A percentile compares a stretch with the other conserved stretches of the same genome.
phyloP scores from a whole-genome alignment of 2,888 invertebrate genomes.

The Nymphalis c-album region DNA sequence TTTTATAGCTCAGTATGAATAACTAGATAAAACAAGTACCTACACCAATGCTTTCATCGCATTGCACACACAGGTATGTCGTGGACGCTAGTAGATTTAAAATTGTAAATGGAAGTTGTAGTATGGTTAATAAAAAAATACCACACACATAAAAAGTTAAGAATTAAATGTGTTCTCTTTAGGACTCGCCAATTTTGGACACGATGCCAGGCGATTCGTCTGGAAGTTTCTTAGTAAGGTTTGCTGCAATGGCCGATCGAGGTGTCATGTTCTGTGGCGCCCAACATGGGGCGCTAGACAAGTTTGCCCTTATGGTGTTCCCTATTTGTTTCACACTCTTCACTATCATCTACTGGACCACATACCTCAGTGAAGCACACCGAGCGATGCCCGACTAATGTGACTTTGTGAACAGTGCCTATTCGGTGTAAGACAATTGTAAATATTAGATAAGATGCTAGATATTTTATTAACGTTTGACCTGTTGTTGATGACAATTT shows the following conservation, averaged over 20 bases:
- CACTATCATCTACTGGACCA: constrained; percentile 82
- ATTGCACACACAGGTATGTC: constrained; percentile 28
- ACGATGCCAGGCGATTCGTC: constrained; percentile 62
- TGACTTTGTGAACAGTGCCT: constrained; percentile 25
- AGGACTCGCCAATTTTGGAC: constrained; percentile 77
- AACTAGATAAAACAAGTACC: constrained; percentile 2
- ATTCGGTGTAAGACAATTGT: constrained; percentile 44
- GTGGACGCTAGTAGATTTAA: constrained; percentile 19
- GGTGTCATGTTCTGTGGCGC: constrained; percentile 83
- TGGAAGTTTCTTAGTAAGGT: constrained; percentile 53
- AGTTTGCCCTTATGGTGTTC: constrained; percentile 82
- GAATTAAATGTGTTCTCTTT: constrained; percentile 33
- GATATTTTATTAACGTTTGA: constrained; percentile 44
- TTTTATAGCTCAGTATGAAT: background rate
- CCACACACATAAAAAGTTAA: background rate
- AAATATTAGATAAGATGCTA: constrained; percentile 71
- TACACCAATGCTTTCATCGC: constrained; percentile 37
- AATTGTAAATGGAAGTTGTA: constrained; percentile 4
- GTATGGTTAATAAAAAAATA: background rate
- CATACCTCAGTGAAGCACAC: constrained; percentile 82
- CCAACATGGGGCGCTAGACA: constrained; percentile 82
- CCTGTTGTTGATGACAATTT: constrained; percentile 18
- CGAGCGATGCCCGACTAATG: constrained; percentile 56
- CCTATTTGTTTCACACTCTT: constrained; percentile 82
- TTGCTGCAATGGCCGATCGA: constrained; percentile 72